Evolutionary conservation across 2,113 vertebrate species (phyloP), one percentile per base, ranked within the genome.

Genomic region (Pseudorhombus dupliciocellatus): DNA sequence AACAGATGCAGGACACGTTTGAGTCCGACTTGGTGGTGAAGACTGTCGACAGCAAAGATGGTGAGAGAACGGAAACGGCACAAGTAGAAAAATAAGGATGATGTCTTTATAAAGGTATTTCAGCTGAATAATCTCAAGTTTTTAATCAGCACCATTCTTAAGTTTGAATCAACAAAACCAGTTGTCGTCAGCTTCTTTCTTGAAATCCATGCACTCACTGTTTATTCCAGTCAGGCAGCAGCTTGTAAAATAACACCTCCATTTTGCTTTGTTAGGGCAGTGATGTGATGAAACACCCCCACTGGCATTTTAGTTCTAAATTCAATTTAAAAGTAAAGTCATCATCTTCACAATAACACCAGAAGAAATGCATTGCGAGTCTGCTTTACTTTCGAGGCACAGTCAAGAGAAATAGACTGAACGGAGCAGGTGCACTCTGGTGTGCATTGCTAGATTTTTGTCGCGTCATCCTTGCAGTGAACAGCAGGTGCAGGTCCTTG

Each of bases 11-110:
- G 56, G 96, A 98, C 88, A 95, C 88, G 73, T 96, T 97, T 77
- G 96, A 98, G 83, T 92, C 94, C 34, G 96, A 98, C 80, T 70
- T 96, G 34, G 88, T 97, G 55, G 93, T 95, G 46, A 96, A 93
- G 91, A 94, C 96, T 14, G 88, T 97, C 67, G 97, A 98, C 28
- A 94, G 96, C 83, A 97, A 97, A 94, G 96, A 98, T 78, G 97
- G 97, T 99, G 95, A 98, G 97, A 48, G 21, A 44, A 6, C 9
- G 53, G 51, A 40, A 42, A 46, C 26, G 58, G 56, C 42, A 20
- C 12, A 8, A 26, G 54, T 46, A 53, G 69, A 26, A 31, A 5
- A 44, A 24, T 25, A 53, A 25, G n/a, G 51, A 37, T 37, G 20
- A 16, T 2, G 7, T 62, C 5, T n/a, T 12, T 1, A 31, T 25